Evolutionary conservation across 2,113 vertebrate genomes (phyloP).

Genomic region (Protobothrops flavoviridis): DNA sequence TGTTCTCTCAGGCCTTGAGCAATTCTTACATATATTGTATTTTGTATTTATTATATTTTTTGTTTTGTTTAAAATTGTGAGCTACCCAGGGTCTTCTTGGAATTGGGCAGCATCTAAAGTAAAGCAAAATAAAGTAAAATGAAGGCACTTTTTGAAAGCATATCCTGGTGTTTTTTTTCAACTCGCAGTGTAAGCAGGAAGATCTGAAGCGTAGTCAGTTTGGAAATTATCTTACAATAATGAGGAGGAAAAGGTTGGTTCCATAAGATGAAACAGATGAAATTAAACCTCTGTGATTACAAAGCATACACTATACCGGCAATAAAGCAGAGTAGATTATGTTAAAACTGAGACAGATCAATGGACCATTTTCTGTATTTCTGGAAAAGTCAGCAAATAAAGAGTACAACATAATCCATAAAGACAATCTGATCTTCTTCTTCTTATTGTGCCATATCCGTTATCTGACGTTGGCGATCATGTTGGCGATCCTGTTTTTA

Average conservation of each 20-base stretch:
- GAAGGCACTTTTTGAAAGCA: slow-evolving; percentile 50
- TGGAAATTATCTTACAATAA: slow-evolving; percentile 42
- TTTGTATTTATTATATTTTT: background rate
- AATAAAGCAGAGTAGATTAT: slow-evolving; percentile 48
- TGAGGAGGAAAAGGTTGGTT: slow-evolving; percentile 33
- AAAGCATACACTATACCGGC: slow-evolving; percentile 49
- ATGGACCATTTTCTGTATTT: slow-evolving; percentile 58
- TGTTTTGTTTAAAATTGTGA: background rate
- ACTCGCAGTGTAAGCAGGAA: slow-evolving; percentile 21
- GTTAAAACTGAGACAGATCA: slow-evolving; percentile 58
- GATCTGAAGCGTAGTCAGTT: slow-evolving; percentile 44
- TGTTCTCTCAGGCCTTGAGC: background rate
- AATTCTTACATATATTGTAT: background rate
- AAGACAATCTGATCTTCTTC: background rate
- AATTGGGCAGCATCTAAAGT: background rate
- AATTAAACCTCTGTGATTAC: slow-evolving; percentile 52
- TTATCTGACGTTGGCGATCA: too few species aligned
- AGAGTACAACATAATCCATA: slow-evolving; percentile 14
- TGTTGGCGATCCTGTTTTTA: too few species aligned
- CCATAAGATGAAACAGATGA: slow-evolving; percentile 35
- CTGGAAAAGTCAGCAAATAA: slow-evolving; percentile 57
- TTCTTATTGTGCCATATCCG: too few species aligned
- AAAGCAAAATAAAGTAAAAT: background rate
- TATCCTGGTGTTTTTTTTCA: slow-evolving; percentile 51
- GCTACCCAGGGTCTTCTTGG: background rate